phyloP scores from a whole-genome alignment of 2,888 invertebrate genomes.

The Lycaena phlaeas region DNA sequence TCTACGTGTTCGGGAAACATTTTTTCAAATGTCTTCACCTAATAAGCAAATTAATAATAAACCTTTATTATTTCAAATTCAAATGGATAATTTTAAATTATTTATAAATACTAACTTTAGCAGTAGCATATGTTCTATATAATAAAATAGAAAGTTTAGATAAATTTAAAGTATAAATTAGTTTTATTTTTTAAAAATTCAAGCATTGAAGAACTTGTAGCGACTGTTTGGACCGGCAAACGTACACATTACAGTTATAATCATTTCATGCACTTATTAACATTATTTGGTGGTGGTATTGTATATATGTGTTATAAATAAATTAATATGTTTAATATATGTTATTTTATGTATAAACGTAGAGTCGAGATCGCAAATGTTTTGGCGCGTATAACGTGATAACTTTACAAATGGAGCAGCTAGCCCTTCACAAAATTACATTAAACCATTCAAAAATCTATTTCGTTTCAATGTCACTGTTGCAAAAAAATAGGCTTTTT shows the following conservation, averaged over 20 bases:
- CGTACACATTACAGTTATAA: conserved; percentile 54
- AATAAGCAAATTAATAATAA: too few relatives aligned
- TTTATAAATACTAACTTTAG: too few relatives aligned
- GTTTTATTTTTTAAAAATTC: too few relatives aligned
- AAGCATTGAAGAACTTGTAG: too few relatives aligned
- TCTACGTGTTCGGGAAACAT: too few relatives aligned
- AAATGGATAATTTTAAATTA: too few relatives aligned
- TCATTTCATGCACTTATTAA: conserved; percentile 40
- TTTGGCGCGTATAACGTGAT: conserved; percentile 15
- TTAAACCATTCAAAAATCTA: conserved; percentile 20
- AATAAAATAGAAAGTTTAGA: too few relatives aligned
- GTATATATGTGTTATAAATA: conserved; percentile 21
- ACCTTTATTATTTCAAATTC: too few relatives aligned
- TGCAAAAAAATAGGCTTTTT: conserved; percentile 38
- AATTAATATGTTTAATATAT: conserved; percentile 29
- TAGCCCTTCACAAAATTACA: conserved; percentile 21
- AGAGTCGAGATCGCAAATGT: conserved; percentile 31
- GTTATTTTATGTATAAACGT: conserved; percentile 40
- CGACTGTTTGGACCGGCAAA: conserved; percentile 60
- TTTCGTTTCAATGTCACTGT: conserved; percentile 44
- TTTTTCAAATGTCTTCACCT: too few relatives aligned
- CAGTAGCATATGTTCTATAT: too few relatives aligned
- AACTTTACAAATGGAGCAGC: background rate
- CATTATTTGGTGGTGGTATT: conserved; percentile 46
- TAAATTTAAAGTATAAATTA: too few relatives aligned